Conservation (phyloP, 2,113 vertebrate genomes). For the Octodon degus region DNA sequence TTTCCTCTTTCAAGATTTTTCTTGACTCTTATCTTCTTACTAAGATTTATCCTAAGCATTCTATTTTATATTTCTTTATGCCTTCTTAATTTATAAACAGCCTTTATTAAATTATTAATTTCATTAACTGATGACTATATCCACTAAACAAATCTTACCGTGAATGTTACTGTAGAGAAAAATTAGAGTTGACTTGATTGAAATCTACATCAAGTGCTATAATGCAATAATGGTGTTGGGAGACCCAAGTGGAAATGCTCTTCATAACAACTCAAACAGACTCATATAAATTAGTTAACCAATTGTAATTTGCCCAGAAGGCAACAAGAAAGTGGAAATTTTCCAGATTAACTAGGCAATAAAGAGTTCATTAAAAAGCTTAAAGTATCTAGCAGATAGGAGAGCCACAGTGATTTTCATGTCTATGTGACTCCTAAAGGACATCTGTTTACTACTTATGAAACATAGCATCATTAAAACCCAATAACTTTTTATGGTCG, state of each 20-base stretch:
- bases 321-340: neutral
- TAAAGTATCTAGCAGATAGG: neutral
- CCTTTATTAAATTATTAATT: neutral
- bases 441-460: neutral
- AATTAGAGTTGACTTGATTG: neutral
- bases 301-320: neutral
- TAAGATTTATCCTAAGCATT: neutral
- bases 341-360: neutral
- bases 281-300: neutral
- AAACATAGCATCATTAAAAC: neutral
- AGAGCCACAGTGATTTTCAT: neutral
- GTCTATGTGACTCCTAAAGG: conserved; percentile 6
- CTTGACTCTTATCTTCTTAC: neutral
- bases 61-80: neutral
- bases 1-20: neutral
- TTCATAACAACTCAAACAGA: neutral
- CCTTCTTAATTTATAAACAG: neutral
- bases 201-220: neutral
- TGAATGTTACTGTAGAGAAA: neutral
- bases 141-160: neutral
- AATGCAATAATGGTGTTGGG: neutral
- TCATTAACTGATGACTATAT: neutral
- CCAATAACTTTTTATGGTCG: neutral
- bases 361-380: neutral
- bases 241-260: neutral